Conservation (phyloP, 92 coral and sea anemone genomes). For the Micromussa lordhowensis region DNA sequence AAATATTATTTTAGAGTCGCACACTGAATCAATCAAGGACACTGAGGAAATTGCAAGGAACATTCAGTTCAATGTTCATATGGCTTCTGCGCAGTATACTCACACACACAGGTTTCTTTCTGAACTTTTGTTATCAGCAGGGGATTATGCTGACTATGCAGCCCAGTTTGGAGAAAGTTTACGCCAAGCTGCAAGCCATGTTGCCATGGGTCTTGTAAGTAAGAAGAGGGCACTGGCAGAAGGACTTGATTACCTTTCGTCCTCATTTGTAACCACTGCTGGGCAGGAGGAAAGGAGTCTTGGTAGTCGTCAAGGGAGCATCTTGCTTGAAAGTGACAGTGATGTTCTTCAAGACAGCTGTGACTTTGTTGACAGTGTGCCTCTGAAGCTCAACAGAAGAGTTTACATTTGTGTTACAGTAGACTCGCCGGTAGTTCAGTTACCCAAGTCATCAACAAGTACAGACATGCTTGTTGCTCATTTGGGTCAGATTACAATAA, state of each 20-base stretch:
- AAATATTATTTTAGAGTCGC: slow-evolving; percentile 50
- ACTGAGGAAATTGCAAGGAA: slow-evolving; percentile 75
- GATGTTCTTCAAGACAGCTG: slow-evolving; percentile 67
- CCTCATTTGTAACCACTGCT: slow-evolving; percentile 80
- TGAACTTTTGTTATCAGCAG: slow-evolving; percentile 88
- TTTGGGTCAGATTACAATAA: slow-evolving; percentile 81
- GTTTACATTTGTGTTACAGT: slow-evolving; percentile 83
- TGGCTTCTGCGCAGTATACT: slow-evolving; percentile 95
- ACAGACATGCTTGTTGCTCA: slow-evolving; percentile 90
- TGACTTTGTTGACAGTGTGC: slow-evolving; percentile 67
- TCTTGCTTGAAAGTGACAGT: slow-evolving; percentile 71
- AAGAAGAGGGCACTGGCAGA: slow-evolving; percentile 94
- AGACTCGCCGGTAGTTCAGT: slow-evolving; percentile 88
- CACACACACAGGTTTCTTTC: slow-evolving; percentile 93
- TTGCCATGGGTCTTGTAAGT: slow-evolving; percentile 98
- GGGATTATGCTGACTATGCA: slow-evolving; percentile 94
- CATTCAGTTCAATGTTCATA: slow-evolving; percentile 79
- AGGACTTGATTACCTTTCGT: slow-evolving; percentile 89
- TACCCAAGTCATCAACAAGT: slow-evolving; percentile 85
- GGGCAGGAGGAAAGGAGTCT: slow-evolving; percentile 58
- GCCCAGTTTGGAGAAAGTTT: slow-evolving; percentile 89
- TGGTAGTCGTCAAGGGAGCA: slow-evolving; percentile 81
- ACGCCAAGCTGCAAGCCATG: slow-evolving; percentile 93
- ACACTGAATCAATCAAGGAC: slow-evolving; percentile 51
- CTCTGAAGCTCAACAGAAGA: slow-evolving; percentile 63